Evolutionary conservation across 1,140 invertebrate genomes (phyloP).

Genomic region (Rhysida immarginata): DNA sequence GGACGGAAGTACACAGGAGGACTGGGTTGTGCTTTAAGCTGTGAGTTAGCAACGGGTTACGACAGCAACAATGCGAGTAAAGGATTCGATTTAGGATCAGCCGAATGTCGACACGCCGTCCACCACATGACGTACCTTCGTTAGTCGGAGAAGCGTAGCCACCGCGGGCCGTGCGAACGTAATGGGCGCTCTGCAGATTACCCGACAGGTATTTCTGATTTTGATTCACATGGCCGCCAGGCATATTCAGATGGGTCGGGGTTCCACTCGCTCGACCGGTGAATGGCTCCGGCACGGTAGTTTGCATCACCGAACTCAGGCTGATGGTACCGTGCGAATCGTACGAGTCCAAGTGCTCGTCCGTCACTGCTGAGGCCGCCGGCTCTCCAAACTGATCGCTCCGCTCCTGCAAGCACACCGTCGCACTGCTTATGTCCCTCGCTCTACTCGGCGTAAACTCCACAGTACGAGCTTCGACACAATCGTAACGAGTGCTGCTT

Average conservation of each 20-base stretch:
- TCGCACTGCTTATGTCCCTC: no score
- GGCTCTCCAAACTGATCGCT: no score
- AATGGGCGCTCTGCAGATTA: conserved; percentile 39
- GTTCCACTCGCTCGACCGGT: conserved; percentile 33
- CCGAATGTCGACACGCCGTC: no score
- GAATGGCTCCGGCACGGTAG: conserved; percentile 52
- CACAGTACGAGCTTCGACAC: conserved; percentile 23
- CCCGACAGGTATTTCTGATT: conserved; percentile 49
- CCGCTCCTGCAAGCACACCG: no score
- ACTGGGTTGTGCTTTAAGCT: no score
- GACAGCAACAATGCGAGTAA: no score
- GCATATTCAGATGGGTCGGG: conserved; percentile 48
- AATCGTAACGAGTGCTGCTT: background rate
- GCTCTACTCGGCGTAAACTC: conserved; percentile 42
- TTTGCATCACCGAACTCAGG: conserved; percentile 52
- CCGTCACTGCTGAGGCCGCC: conserved; percentile 19
- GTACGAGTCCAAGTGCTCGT: conserved; percentile 46
- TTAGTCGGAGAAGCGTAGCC: no score
- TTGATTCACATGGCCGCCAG: conserved; percentile 49
- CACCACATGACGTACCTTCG: no score
- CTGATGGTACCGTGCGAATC: conserved; percentile 48
- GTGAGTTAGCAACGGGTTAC: no score
- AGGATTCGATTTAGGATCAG: no score
- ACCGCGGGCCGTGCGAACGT: no score
- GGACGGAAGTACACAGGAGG: no score